These are phyloP conservation scores for Pediacus dermestoides DNA, from an alignment of 2,888 invertebrate species.

Conservation along the genomic window DNA sequence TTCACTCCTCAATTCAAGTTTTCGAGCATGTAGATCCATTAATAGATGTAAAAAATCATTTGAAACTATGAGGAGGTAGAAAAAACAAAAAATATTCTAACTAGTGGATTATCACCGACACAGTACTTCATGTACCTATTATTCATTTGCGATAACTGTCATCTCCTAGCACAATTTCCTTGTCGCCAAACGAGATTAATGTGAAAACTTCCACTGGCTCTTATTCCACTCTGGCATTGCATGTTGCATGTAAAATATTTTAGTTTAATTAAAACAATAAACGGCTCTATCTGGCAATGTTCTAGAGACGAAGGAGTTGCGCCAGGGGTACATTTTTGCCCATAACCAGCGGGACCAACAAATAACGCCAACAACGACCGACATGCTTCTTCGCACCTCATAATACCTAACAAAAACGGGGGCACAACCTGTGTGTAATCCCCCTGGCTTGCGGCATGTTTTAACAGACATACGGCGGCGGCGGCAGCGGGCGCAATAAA, in stretches of 20 bases:
- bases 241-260: constrained; percentile 3
- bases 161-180: too few species aligned
- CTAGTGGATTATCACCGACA: too few species aligned
- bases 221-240: too few species aligned
- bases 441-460: constrained; percentile 34
- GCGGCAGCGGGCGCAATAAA: constrained; percentile 50
- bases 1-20: too few species aligned
- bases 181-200: too few species aligned
- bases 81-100: too few species aligned
- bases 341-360: constrained; percentile 31
- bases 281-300: constrained; percentile 1
- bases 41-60: too few species aligned
- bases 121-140: too few species aligned
- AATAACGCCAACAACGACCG: constrained; percentile 37
- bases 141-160: too few species aligned
- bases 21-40: too few species aligned
- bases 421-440: constrained; percentile 30
- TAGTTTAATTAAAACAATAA: constrained; percentile 4
- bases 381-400: constrained; percentile 37
- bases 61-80: too few species aligned
- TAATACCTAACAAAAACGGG: constrained; percentile 41
- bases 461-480: constrained; percentile 39
- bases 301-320: constrained; percentile 7
- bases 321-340: constrained; percentile 3
- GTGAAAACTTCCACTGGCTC: too few species aligned